These are phyloP conservation scores for Gasterosteus nipponicus DNA, from an alignment of 2,113 vertebrate species.

Conservation along the genomic window DNA sequence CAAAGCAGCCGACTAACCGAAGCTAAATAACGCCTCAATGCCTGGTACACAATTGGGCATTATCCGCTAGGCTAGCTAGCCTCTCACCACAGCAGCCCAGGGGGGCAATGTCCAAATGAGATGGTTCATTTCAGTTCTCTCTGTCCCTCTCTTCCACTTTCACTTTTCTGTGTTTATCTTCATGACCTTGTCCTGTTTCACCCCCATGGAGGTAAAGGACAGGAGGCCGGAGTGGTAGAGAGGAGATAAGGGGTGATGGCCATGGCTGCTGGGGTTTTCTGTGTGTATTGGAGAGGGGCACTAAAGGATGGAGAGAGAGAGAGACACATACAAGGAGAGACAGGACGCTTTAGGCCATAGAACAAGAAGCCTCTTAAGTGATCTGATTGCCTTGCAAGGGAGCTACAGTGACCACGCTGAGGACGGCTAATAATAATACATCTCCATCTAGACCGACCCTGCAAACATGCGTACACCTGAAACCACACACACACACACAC, in stretches of 20 bases:
- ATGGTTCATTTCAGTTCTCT: constrained; percentile 84
- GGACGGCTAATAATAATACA: constrained; percentile 80
- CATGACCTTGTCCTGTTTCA: constrained; percentile 71
- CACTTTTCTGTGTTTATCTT: constrained; percentile 72
- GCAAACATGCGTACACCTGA: constrained; percentile 30
- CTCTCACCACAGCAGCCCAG: constrained; percentile 83
- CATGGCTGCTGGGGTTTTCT: constrained; percentile 62
- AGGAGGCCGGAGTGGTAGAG: constrained; percentile 54
- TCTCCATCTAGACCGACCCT: constrained; percentile 71
- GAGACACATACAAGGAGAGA: constrained; percentile 62
- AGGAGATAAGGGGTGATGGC: constrained; percentile 71
- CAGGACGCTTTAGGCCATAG: constrained; percentile 83
- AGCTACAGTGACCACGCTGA: constrained; percentile 61
- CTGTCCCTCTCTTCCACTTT: constrained; percentile 56
- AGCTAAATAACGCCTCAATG: constrained; percentile 87
- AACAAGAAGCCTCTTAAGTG: constrained; percentile 82
- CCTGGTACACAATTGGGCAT: constrained; percentile 88
- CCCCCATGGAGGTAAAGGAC: constrained; percentile 70
- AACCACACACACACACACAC: constrained; percentile 21
- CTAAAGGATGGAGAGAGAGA: constrained; percentile 52
- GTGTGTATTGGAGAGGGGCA: constrained; percentile 60
- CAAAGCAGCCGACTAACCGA: constrained; percentile 85
- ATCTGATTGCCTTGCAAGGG: constrained; percentile 77
- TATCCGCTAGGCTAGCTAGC: constrained; percentile 86
- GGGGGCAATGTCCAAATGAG: constrained; percentile 88